phyloP scores from a whole-genome alignment of 2,113 vertebrate species.

The Microtus richardsoni region DNA sequence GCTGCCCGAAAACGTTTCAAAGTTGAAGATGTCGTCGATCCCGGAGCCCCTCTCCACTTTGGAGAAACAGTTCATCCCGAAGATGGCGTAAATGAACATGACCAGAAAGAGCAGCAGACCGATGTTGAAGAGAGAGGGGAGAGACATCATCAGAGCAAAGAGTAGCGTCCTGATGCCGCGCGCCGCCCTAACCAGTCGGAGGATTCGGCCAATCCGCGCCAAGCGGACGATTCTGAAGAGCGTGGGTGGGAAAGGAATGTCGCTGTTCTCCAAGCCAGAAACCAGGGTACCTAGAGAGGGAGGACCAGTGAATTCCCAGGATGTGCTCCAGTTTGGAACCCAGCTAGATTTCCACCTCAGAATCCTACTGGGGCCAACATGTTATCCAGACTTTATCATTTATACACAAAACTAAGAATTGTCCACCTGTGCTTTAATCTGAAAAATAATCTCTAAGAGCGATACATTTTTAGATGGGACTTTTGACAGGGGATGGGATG shows the following conservation, averaged over 20 bases:
- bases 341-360: not conserved
- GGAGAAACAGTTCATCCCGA: slow-evolving; percentile 97
- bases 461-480: not conserved
- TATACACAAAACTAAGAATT: not conserved
- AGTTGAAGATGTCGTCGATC: slow-evolving; percentile 96
- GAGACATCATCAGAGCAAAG: slow-evolving; percentile 98
- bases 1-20: slow-evolving; percentile 94
- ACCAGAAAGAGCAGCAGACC: slow-evolving; percentile 97
- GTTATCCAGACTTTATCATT: not conserved
- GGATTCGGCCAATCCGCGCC: slow-evolving; percentile 94
- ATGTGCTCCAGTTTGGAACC: not conserved
- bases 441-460: slow-evolving; percentile 4
- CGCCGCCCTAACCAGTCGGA: slow-evolving; percentile 94
- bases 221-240: slow-evolving; percentile 95
- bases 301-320: not conserved
- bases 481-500: not conserved
- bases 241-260: slow-evolving; percentile 90
- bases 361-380: not conserved
- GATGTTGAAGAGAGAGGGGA: slow-evolving; percentile 97
- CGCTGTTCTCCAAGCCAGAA: slow-evolving; percentile 59
- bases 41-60: slow-evolving; percentile 87
- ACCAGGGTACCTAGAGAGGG: slow-evolving; percentile 89
- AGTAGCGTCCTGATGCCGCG: slow-evolving; percentile 96
- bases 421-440: not conserved
- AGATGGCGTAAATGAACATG: slow-evolving; percentile 99